Base-by-base conservation (phyloP, 2,888 invertebrate genomes). In the Temnothorax ravouxi region DNA sequence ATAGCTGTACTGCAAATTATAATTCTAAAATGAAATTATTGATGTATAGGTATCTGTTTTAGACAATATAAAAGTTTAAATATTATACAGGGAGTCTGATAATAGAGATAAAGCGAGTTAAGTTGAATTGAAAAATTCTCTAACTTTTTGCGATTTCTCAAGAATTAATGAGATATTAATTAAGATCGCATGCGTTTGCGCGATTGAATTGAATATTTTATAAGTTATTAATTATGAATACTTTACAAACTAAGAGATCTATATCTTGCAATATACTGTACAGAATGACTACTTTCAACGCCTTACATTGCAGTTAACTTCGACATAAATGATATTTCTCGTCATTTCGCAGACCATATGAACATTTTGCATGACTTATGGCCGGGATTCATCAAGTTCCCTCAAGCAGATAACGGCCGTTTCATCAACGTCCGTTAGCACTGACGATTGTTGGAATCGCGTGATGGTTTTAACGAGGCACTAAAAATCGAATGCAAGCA, bases 391-490 rank as follows among this genome's bases (percentile, higher is more conserved):
- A 62, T 75, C 75, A 75, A 62, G 62, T 47, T 75, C 3, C 13
- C 25, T 72, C 72, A 44, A 72, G 59, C 72, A 47, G 47, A 75
- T 75, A 75, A 75, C 75, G 61, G 29, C 29, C 47, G n/a, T 74
- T 74, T 75, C 29, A 62, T 75, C 62, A 75, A 61, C n/a, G 62
- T 54, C 67, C 29, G 44, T 59, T 74, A 74, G n/a, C 47, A 52
- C 54, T 54, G 66, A 76, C n/a, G 54, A 67, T 67, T 77, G 67
- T 77, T 77, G 25, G 54, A 77, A 34, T 18, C 41, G 41, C 15
- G 2, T 29, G 25, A 56, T 41, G 29, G n/a, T 9, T 47, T 75
- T 62, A 77, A 77, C 76, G 67, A 52, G 64, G 25, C n/a, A 67
- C 25, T 52, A 67, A 67, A 66, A 67, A 67, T 76, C 66, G 66